Evolutionary conservation across 2,797 vertebrate species (phyloP).

Genomic region (Orientallactaga sibirica): DNA sequence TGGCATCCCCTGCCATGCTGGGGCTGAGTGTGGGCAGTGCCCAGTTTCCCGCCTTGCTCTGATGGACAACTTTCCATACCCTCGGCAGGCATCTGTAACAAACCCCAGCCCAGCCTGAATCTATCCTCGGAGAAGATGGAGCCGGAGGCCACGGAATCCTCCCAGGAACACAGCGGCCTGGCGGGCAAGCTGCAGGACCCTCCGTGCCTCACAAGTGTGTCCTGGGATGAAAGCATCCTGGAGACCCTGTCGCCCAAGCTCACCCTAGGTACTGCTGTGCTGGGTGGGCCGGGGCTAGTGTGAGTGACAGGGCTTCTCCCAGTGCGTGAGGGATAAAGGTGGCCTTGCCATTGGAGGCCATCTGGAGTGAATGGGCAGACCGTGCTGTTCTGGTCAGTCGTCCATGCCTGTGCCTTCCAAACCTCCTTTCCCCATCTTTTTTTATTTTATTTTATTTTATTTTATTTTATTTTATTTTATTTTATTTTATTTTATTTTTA

Average conservation of each 20-base stretch:
- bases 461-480: too few relatives aligned
- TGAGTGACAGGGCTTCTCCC: background rate
- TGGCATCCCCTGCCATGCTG: rapidly evolving
- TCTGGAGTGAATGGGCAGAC: background rate
- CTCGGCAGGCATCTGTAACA: slow-evolving; percentile 89
- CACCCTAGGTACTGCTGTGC: slow-evolving; percentile 88
- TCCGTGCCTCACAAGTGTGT: slow-evolving; percentile 87
- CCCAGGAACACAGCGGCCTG: rapidly evolving
- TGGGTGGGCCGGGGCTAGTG: rapidly evolving
- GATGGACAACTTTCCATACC: rapidly evolving
- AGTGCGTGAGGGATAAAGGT: too few relatives aligned
- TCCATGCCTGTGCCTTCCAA: background rate
- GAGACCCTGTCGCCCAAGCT: slow-evolving; percentile 89
- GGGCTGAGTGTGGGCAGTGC: background rate
- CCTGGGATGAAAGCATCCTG: slow-evolving; percentile 91
- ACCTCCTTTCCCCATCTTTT: background rate
- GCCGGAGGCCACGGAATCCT: rapidly evolving
- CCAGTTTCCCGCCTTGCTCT: rapidly evolving
- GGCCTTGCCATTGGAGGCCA: rapidly evolving
- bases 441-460: too few relatives aligned
- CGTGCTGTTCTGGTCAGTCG: background rate
- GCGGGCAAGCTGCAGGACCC: slow-evolving; percentile 82
- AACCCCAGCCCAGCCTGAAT: slow-evolving; percentile 82
- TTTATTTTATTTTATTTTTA: too few relatives aligned
- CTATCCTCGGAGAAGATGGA: slow-evolving; percentile 75